phyloP scores from a whole-genome alignment of 2,113 vertebrate species.

The Panthera uncia region DNA sequence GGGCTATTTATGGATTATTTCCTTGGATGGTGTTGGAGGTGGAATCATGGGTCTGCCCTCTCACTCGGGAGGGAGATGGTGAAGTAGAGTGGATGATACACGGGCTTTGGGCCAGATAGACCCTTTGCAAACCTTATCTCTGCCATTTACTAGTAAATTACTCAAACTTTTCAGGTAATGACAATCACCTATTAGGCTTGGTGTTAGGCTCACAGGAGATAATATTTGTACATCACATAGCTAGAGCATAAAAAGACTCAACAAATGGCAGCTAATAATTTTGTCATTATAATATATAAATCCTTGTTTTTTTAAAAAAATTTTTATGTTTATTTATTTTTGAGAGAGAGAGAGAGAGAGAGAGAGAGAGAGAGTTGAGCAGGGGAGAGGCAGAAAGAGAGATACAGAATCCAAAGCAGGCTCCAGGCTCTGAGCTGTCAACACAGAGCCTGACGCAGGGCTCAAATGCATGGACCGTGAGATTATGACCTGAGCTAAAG shows the following conservation, averaged over 20 bases:
- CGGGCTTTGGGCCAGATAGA: background rate
- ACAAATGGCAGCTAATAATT: background rate
- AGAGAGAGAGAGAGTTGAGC: too few relatives aligned
- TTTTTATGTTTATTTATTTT: too few relatives aligned
- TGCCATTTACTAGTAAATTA: constrained; percentile 6
- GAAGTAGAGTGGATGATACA: background rate
- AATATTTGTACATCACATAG: background rate
- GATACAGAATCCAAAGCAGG: too few relatives aligned
- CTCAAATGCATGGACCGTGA: too few relatives aligned
- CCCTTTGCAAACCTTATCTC: background rate
- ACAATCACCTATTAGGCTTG: background rate
- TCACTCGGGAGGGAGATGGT: background rate
- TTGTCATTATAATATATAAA: constrained; percentile 50
- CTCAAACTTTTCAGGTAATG: background rate
- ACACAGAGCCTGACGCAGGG: too few relatives aligned
- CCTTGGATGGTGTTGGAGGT: background rate
- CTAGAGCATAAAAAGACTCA: constrained; percentile 31
- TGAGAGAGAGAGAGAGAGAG: too few relatives aligned
- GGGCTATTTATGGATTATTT: background rate
- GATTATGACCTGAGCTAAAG: too few relatives aligned
- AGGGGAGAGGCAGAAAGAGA: too few relatives aligned
- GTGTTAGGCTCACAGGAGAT: background rate
- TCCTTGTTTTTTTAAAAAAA: background rate
- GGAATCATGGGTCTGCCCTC: background rate
- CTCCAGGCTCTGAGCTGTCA: too few relatives aligned